phyloP scores from a whole-genome alignment of 2,113 vertebrate genomes.

The Bostrychus sinensis region DNA sequence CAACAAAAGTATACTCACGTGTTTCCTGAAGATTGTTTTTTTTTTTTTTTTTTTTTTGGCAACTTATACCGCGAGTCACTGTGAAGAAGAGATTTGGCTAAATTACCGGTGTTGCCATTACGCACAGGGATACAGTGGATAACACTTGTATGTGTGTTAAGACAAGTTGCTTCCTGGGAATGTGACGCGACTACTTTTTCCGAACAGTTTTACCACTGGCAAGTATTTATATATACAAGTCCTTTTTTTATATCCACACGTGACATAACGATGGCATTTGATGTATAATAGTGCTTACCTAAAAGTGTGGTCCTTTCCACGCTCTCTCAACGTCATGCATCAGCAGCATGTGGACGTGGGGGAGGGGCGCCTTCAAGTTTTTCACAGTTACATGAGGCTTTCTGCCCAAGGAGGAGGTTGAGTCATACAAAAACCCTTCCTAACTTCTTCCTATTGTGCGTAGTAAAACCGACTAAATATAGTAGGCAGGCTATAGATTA shows the following conservation, averaged over 20 bases:
- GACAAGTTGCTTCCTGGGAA: not conserved
- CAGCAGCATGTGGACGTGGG: conserved; percentile 71
- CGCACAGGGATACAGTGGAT: conserved; percentile 1
- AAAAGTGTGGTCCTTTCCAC: conserved; percentile 14
- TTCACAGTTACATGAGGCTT: conserved; percentile 69
- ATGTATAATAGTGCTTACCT: conserved; percentile 13
- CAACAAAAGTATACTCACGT: not conserved
- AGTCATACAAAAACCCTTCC: conserved; percentile 29
- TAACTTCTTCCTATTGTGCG: not conserved
- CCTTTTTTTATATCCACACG: not conserved
- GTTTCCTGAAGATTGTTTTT: not conserved
- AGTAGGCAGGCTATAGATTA: not conserved
- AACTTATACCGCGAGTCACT: conserved; percentile 1
- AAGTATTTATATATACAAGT: too few relatives aligned
- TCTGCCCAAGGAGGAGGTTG: conserved; percentile 62
- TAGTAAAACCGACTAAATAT: not conserved
- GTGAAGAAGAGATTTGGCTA: not conserved
- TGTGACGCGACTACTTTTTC: not conserved
- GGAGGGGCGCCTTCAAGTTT: conserved; percentile 68
- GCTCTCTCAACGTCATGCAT: conserved; percentile 42
- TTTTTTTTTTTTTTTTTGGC: not conserved
- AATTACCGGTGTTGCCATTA: conserved; percentile 1
- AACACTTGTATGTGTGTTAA: not conserved
- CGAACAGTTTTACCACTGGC: not conserved
- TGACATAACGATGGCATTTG: not conserved